Evolutionary conservation across 2,113 vertebrate genomes (phyloP), one percentile per base, ranked within the genome.

Genomic region (Murina feae): DNA sequence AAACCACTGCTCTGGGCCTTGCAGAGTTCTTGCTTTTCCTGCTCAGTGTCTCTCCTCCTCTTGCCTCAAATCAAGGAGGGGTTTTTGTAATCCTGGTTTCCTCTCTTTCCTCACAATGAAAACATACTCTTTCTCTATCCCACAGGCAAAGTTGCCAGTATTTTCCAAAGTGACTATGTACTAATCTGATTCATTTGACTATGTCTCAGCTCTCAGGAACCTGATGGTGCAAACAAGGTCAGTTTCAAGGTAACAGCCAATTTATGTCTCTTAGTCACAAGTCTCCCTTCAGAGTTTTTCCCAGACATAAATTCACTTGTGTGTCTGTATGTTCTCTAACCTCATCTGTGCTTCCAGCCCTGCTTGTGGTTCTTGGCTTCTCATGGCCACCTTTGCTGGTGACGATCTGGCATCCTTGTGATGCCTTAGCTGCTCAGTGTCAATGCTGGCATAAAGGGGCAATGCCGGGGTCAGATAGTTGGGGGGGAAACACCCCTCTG

Each of bases 161-260:
- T 7, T 93, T 91, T 85, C 42, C 68, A 63, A 91, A 63, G 65
- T 51, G 49, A 79, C 68, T 71, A 1, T 88, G 74, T 91, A 75
- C 49, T 95, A 80, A 93, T 91, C 92, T 83, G 80, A 79, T 89
- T 79, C 17, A 20, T 86, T 16, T 84, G 17, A 82, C 47, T 83
- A 35, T 63, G 53, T 68, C 37, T 80, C 60, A 71, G 80, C 39
- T n/a, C 68, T 82, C 20, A 20, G 42, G 83, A 49, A 58, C 39
- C 47, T 49, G 6, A 44, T 60, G 68, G 47, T 63, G 6, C 35
- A 89, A 78, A 83, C 1, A 5, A 94, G 78, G 35, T 69, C 79
- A 72, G 32, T 37, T 78, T 71, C 81, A 89, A 78, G 42, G 35
- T 25, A 65, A 32, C 9, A 60, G 63, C 32, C 53, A 86, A 65